Conservation (phyloP, 1,140 invertebrate genomes). For the Lucilia sericata region DNA sequence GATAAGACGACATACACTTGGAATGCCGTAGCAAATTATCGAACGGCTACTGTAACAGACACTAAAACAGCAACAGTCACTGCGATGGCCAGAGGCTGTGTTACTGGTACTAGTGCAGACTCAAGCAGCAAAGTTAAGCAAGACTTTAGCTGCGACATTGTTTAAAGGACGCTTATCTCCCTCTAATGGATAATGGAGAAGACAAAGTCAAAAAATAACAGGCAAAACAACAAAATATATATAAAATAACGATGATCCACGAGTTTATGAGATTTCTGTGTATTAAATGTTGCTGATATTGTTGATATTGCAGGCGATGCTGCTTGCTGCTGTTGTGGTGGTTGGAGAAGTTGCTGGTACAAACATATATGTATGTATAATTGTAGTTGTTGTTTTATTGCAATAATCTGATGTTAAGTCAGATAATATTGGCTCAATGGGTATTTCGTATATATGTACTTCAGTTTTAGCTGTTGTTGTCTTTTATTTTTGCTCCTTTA, state of each 20-base stretch:
- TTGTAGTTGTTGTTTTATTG: constrained; percentile 55
- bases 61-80: neutral
- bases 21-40: constrained; percentile 68
- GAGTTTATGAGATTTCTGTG: constrained; percentile 35
- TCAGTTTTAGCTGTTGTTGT: too few relatives aligned
- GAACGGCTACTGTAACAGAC: constrained; percentile 61
- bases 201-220: constrained; percentile 13
- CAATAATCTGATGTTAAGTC: constrained; percentile 65
- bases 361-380: neutral
- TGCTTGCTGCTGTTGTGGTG: constrained; percentile 21
- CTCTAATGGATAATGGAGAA: constrained; percentile 32
- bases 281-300: constrained; percentile 36
- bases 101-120: neutral
- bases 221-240: neutral
- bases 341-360: neutral
- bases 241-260: constrained; percentile 42
- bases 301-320: constrained; percentile 31
- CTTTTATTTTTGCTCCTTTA: neutral
- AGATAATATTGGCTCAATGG: constrained; percentile 47
- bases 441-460: neutral
- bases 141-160: neutral
- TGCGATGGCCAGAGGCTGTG: neutral
- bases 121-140: neutral
- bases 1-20: constrained; percentile 68
- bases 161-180: constrained; percentile 14